Conservation (phyloP, 2,797 vertebrate genomes). For the Pteropus rufus region DNA sequence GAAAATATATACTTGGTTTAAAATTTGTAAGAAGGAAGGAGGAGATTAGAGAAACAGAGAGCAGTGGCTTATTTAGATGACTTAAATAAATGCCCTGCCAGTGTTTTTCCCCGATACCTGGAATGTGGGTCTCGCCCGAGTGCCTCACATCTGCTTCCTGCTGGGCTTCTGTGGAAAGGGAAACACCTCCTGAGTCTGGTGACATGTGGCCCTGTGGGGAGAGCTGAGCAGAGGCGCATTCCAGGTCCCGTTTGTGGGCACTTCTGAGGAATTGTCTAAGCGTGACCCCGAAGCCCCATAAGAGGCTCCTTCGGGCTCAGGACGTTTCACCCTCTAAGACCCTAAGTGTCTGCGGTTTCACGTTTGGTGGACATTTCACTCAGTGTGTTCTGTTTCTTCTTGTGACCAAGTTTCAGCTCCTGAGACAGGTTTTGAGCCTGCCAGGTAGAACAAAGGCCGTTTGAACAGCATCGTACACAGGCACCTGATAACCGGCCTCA, state of each 20-base stretch:
- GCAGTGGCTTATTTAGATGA: background rate
- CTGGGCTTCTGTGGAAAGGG: background rate
- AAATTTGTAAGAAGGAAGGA: background rate
- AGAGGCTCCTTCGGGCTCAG: background rate
- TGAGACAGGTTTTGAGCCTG: background rate
- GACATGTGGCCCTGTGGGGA: background rate
- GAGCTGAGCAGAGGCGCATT: fast-evolving
- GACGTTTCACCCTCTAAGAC: too few relatives aligned
- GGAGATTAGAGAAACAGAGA: background rate
- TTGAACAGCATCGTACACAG: fast-evolving
- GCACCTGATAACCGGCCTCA: background rate
- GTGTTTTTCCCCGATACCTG: background rate
- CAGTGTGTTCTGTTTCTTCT: background rate
- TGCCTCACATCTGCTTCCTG: background rate
- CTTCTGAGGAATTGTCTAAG: background rate
- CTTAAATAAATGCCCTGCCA: background rate
- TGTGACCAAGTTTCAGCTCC: background rate
- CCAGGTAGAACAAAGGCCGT: background rate
- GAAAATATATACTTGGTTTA: background rate
- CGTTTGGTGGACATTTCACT: background rate
- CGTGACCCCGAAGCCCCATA: too few relatives aligned
- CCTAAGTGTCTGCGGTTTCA: background rate
- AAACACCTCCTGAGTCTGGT: background rate
- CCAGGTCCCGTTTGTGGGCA: too few relatives aligned
- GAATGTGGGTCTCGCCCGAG: background rate